These are phyloP conservation scores for Tympanoctomys barrerae DNA, from an alignment of 2,797 vertebrate species.

Conservation along the genomic window DNA sequence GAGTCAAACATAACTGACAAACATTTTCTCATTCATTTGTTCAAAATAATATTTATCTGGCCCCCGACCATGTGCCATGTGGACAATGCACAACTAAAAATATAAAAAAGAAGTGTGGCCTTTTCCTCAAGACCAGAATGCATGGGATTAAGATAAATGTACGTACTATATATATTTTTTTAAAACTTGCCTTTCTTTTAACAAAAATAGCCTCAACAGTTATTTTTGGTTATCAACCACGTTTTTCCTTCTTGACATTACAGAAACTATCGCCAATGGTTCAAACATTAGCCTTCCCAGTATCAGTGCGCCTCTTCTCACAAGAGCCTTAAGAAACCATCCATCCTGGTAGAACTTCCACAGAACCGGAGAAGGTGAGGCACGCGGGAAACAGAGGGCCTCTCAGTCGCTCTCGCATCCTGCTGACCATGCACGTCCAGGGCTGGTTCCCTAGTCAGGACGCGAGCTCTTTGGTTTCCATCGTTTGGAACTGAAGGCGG, in stretches of 20 bases:
- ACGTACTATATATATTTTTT: constrained; percentile 27
- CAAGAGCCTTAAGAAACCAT: background rate
- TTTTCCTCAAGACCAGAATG: background rate
- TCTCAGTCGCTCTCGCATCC: background rate
- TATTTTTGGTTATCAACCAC: background rate
- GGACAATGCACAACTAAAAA: background rate
- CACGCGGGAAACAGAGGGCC: background rate
- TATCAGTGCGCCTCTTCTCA: background rate
- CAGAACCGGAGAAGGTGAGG: constrained; percentile 17
- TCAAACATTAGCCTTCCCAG: background rate
- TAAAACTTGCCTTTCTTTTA: background rate
- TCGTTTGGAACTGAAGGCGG: background rate
- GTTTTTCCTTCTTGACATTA: background rate
- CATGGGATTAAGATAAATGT: constrained; percentile 47
- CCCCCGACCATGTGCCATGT: background rate
- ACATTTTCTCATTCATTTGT: constrained; percentile 36
- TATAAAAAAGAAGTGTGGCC: background rate
- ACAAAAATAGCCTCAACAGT: constrained; percentile 44
- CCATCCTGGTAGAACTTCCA: background rate
- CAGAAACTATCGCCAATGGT: background rate
- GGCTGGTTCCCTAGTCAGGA: background rate
- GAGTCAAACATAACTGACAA: background rate
- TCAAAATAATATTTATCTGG: constrained; percentile 56
- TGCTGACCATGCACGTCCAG: background rate
- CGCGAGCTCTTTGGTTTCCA: background rate